Conservation (phyloP, 2,797 vertebrate species). For the Psittacula derbiana region DNA sequence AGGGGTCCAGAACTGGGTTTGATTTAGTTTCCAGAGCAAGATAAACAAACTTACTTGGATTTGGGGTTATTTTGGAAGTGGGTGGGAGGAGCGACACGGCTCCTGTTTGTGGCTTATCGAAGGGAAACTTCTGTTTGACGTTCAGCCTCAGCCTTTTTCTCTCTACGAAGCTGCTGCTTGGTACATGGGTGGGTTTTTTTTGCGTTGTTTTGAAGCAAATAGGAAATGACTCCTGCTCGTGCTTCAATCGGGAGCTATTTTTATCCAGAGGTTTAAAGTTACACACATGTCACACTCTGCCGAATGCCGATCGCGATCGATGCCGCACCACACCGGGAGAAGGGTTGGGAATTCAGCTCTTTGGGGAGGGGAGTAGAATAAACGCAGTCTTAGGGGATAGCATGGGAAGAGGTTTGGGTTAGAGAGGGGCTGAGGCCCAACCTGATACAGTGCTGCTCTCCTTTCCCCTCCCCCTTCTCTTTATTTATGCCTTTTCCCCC, state of each 20-base stretch:
- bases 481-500: accelerated
- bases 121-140: constrained; percentile 58
- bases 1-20: constrained; percentile 27
- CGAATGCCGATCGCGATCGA: constrained; percentile 60
- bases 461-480: constrained; percentile 13
- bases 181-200: background rate
- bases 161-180: background rate
- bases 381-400: background rate
- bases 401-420: background rate
- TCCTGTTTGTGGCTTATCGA: constrained; percentile 35
- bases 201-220: constrained; percentile 69
- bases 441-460: constrained; percentile 45
- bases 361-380: background rate
- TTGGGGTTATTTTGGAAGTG: background rate
- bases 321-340: constrained; percentile 35
- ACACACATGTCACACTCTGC: constrained; percentile 53
- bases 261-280: constrained; percentile 73
- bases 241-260: constrained; percentile 73
- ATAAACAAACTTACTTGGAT: constrained; percentile 67
- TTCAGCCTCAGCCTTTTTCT: background rate
- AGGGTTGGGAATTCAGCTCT: constrained; percentile 61
- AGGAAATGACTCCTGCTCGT: constrained; percentile 67
- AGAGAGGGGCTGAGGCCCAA: constrained; percentile 51
- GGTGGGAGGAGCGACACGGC: background rate
- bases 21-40: constrained; percentile 31